Conservation (phyloP, 1,140 invertebrate genomes). For the Papilio dardanus region DNA sequence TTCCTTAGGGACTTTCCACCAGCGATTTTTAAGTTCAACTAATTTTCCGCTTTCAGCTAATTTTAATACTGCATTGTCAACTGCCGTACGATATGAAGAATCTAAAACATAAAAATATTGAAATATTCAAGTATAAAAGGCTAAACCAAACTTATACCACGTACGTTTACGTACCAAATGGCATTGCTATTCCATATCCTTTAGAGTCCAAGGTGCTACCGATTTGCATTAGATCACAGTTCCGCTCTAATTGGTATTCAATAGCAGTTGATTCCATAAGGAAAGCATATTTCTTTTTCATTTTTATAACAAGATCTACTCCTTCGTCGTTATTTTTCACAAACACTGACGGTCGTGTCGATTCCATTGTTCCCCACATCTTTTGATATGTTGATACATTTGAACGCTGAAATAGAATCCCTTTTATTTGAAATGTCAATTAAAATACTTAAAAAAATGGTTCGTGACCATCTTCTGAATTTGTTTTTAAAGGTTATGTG, state of each 20-base stretch:
- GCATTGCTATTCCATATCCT: slow-evolving; percentile 91
- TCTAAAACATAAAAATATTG: slow-evolving; percentile 77
- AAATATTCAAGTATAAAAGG: neutral
- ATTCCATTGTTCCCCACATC: slow-evolving; percentile 91
- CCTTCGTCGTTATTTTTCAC: slow-evolving; percentile 92
- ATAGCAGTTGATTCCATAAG: slow-evolving; percentile 93
- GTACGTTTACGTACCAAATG: slow-evolving; percentile 84
- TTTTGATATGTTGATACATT: slow-evolving; percentile 89
- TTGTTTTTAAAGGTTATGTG: slow-evolving; percentile 15
- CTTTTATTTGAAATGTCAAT: neutral
- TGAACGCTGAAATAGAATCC: slow-evolving; percentile 82
- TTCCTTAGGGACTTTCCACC: slow-evolving; percentile 89
- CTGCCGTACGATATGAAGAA: slow-evolving; percentile 87
- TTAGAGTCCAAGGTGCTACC: slow-evolving; percentile 90
- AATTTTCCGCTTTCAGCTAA: slow-evolving; percentile 92
- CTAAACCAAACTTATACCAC: too few species aligned
- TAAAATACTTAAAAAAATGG: neutral
- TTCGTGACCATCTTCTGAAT: too few species aligned
- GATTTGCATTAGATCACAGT: slow-evolving; percentile 91
- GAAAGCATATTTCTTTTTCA: slow-evolving; percentile 88
- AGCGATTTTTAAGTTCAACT: slow-evolving; percentile 90
- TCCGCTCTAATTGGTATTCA: slow-evolving; percentile 89
- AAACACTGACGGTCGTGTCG: slow-evolving; percentile 92
- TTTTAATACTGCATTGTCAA: slow-evolving; percentile 89
- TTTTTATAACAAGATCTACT: slow-evolving; percentile 88